Base-by-base conservation (phyloP, 2,888 invertebrate species). In the Tetrapedia diversipes region DNA sequence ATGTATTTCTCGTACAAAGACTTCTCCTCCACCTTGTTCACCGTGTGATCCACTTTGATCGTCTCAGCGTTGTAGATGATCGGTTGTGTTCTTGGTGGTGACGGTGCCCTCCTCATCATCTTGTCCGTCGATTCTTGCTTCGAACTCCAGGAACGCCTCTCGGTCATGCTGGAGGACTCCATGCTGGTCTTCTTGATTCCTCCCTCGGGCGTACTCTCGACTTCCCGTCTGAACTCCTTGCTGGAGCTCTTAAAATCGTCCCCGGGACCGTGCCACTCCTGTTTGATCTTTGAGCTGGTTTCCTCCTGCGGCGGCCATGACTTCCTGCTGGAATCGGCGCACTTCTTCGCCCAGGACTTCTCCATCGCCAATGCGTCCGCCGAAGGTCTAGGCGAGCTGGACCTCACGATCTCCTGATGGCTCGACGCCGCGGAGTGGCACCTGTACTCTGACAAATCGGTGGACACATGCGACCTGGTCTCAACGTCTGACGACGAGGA, bases 331-430 rank as follows among this genome's bases (percentile, higher is more conserved):
- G 91, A 89, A 0, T 92, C 92, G 34, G 92, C 90, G 75, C 91
- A 92, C 83, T 93, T 93, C 69, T 93, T 93, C 3, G 94, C 93
- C 95, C 95, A 95, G 0, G 95, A 91, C 88, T 94, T 95, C 81
- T 95, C 95, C 95, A 95, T 95, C 68, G 94, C 93, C 53, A 95
- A 86, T 0, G 93, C 95, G 87, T 95, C 94, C 0, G 93, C 93
- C 3, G 95, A 95, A 10, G 95, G 94, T 73, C 93, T 93, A 0
- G 92, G 91, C 0, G 92, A 92, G 0, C 85, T 82, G 0, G 91
- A 83, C 22, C 90, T 87, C 1, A 81, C 54, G 19, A 79, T 83
- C 22, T 89, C 86, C 29, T 87, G 87, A 49, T 84, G 85, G 34
- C 88, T 88, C 2, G 88, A 89, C 0, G 88, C 88, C 0, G 87